Conservation (phyloP, 2,888 invertebrate genomes). For the Synanthedon vespiformis region DNA sequence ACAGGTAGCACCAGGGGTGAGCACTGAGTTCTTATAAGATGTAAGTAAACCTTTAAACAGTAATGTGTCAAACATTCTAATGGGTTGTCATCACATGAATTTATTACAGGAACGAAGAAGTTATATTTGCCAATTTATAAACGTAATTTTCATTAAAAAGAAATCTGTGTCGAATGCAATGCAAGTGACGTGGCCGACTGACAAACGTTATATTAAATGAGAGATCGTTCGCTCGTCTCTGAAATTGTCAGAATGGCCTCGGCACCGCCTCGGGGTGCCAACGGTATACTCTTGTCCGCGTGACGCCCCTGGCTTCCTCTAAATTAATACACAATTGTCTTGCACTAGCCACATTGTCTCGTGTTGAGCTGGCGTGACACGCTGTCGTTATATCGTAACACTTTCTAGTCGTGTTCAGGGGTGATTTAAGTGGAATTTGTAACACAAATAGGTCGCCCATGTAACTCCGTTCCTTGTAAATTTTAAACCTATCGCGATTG, state of each 20-base stretch:
- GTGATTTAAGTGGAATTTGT: slow-evolving; percentile 30
- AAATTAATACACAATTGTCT: slow-evolving; percentile 54
- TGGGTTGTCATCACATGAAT: no score
- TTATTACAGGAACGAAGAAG: no score
- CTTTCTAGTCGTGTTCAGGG: slow-evolving; percentile 41
- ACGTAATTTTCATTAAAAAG: no score
- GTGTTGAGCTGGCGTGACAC: slow-evolving; percentile 36
- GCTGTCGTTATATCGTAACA: slow-evolving; percentile 43
- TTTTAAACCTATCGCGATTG: neutral
- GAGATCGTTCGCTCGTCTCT: slow-evolving; percentile 32
- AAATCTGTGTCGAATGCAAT: neutral
- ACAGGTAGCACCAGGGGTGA: no score
- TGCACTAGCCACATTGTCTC: slow-evolving; percentile 39
- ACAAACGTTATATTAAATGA: slow-evolving; percentile 14
- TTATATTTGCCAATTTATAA: no score
- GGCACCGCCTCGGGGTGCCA: slow-evolving; percentile 35
- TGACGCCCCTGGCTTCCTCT: slow-evolving; percentile 50
- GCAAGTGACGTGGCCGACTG: slow-evolving; percentile 19
- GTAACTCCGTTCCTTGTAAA: neutral
- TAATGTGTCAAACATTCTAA: no score
- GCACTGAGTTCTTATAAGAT: no score
- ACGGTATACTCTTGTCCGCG: slow-evolving; percentile 39
- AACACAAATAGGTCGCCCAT: slow-evolving; percentile 11
- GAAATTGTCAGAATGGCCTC: slow-evolving; percentile 31
- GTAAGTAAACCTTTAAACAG: no score